Evolutionary conservation across 2,888 invertebrate species (phyloP), one percentile per base, ranked within the genome.

Genomic region (Loripinus fragilis): DNA sequence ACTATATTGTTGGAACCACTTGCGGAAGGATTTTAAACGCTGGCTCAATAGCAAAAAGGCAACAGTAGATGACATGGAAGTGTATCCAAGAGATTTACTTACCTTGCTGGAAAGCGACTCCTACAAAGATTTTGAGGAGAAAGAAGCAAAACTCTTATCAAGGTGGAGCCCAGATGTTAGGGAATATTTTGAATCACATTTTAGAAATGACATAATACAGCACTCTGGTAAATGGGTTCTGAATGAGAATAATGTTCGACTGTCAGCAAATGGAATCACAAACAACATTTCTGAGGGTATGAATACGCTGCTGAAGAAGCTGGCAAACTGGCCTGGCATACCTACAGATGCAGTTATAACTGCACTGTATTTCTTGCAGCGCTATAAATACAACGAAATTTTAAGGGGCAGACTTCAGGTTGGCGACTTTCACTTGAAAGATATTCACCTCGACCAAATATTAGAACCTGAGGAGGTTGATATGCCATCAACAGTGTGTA

Each of bases 331-430:
- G 50, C 50, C 50, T n/a, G 50, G 50, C 23, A 50, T 50, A 50
- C 50, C 50, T 7, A 20, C 20, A 50, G 50, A 50, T 23, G 50
- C 50, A n/a, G 8, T 50, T 5, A n/a, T 50, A 23, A 50, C 20
- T 15, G 8, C 50, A 10, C 50, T 50, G 23, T 20, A 50, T n/a
- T 50, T 50, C 23, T 23, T 50, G 50, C 50, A 50, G 50, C 50
- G 50, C 50, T 50, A 50, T n/a, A 50, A 50, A n/a, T 50, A n/a
- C 50, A 50, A 50, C 50, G 50, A 50, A 20, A 50, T 50, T 50
- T n/a, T 50, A n/a, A 10, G 50, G 10, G 50, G 50, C 5, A 7
- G 23, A 50, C 50, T 50, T 15, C 50, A 50, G n/a, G 50, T 50
- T 23, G 50, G 50, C 5, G 50, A 50, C 20, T 50, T 50, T 23